A percentile compares a stretch with the other conserved stretches of the same genome.
phyloP scores from a whole-genome alignment of 2,113 vertebrate genomes.

The Sciurus niger region DNA sequence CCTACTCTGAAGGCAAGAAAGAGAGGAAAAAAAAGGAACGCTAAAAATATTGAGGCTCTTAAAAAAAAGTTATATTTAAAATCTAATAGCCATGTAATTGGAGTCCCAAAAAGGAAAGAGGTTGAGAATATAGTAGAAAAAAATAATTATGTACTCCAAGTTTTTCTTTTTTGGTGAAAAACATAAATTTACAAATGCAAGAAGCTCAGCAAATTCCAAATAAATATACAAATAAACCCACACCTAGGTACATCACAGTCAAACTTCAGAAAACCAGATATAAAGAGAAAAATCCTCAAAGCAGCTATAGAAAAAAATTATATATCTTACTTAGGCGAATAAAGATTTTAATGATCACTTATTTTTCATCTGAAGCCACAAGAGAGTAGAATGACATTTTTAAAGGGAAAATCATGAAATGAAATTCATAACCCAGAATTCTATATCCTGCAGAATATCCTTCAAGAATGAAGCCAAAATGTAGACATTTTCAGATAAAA shows the following conservation, averaged over 20 bases:
- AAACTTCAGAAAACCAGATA: neutral
- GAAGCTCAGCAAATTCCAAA: neutral
- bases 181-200: neutral
- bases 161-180: neutral
- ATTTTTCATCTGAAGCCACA: neutral
- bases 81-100: neutral
- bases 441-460: neutral
- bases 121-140: neutral
- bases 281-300: neutral
- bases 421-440: neutral
- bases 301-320: neutral
- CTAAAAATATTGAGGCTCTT: neutral
- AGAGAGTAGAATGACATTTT: neutral
- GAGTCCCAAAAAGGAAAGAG: neutral
- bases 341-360: neutral
- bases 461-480: neutral
- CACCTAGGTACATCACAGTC: neutral
- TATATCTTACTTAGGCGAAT: neutral
- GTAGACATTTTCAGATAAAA: neutral
- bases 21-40: neutral
- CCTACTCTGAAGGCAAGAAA: neutral
- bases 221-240: neutral
- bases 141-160: neutral
- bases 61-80: neutral
- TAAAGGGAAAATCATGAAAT: neutral